phyloP scores from a whole-genome alignment of 2,113 vertebrate species.

The Amblyopsis rosae region DNA sequence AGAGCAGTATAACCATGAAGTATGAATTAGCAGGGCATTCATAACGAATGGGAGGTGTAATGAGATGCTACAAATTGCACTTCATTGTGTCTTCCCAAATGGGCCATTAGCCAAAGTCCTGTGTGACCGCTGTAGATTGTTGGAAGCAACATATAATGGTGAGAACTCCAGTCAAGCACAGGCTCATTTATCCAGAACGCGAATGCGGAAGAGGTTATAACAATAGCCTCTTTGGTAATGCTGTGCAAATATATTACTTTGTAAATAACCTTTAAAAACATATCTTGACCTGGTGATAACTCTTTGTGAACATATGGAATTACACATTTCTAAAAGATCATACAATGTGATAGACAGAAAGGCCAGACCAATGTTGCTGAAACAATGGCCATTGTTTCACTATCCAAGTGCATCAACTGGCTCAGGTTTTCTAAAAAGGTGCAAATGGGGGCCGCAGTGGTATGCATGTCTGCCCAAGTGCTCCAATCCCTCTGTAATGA shows the following conservation, averaged over 20 bases:
- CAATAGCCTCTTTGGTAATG: conserved; percentile 59
- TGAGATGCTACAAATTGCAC: conserved; percentile 56
- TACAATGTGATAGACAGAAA: neutral
- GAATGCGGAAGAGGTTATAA: conserved; percentile 47
- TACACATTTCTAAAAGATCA: neutral
- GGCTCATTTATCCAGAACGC: conserved; percentile 63
- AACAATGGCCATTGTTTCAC: conserved; percentile 46
- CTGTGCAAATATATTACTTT: conserved; percentile 55
- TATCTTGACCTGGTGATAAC: conserved; percentile 48
- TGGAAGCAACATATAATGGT: conserved; percentile 45
- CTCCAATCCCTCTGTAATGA: conserved; percentile 52
- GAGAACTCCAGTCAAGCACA: conserved; percentile 51
- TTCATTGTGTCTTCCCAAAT: conserved; percentile 42
- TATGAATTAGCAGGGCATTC: conserved; percentile 43
- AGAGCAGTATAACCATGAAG: conserved; percentile 13
- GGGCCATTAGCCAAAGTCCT: conserved; percentile 63
- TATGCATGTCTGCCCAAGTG: conserved; percentile 26
- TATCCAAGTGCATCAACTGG: conserved; percentile 29
- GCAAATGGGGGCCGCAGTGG: conserved; percentile 50
- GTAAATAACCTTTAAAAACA: conserved; percentile 64
- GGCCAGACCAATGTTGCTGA: conserved; percentile 14
- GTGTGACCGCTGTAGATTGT: conserved; percentile 49
- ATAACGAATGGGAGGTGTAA: conserved; percentile 52
- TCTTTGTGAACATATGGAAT: conserved; percentile 48
- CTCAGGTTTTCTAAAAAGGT: conserved; percentile 32